Base-by-base conservation (phyloP, 1,140 invertebrate genomes). In the Halictus rubicundus region DNA sequence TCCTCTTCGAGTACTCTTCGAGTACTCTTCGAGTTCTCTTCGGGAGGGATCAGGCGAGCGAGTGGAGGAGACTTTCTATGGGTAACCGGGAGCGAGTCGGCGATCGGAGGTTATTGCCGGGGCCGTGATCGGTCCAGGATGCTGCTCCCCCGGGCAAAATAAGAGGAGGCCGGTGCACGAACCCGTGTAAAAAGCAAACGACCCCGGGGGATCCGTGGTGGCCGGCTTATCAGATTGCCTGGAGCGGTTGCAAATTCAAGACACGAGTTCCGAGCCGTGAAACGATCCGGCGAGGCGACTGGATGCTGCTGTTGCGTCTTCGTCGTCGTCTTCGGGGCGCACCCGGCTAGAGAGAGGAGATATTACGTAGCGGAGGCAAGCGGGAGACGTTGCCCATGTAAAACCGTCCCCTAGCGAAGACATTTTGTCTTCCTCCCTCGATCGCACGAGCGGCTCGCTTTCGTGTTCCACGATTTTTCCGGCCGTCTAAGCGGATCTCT, bases 391-490 rank as follows among this genome's bases (percentile, higher is more conserved):
- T 2, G 49, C 54, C 64, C 63, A 39, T 74, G 78, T 79, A 79
- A 52, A 79, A 68, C 71, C 70, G 37, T 63, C 61, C 49, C 69
- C 69, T 16, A 63, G 77, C 78, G 78, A n/a, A n/a, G n/a, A 79
- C 78, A 79, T 79, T 79, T 74, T 79, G 70, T 79, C 78, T 66
- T 79, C 70, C 52, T 68, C 39, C 52, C 42, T 25, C 78, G 78
- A 65, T 74, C 49, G 78, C 78, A 74, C 78, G 78, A 74, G 70
- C 78, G 78, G 78, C 71, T 68, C 19, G 76, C 78, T 79, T 79
- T 79, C 78, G 78, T 79, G 78, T 79, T 74, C 16, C 70, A n/a
- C 54, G 63, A 79, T 79, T 79, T 79, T 79, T 79, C 71, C 63
- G 59, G 0, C 39, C 70, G 71, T 68, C 78, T 46, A 66, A 79